Percentiles rank a stretch among this genome's conserved stretches.
Evolutionary conservation across 2,797 vertebrate species (phyloP).

Genomic region (Pachyuromys duprasi): DNA sequence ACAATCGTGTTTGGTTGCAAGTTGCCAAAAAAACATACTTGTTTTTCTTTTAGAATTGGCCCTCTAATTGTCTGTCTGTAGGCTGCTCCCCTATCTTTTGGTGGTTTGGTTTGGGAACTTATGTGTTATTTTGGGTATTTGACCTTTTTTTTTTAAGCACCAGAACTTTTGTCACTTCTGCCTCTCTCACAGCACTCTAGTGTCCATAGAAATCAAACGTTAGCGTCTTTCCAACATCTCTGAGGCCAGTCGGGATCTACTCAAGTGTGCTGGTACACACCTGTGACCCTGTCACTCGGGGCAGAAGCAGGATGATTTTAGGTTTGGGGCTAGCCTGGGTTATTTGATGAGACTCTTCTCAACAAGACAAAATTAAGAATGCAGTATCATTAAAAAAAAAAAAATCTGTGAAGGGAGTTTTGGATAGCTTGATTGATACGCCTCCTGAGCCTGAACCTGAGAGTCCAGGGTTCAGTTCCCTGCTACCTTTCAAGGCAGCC

Average conservation of each 20-base stretch:
- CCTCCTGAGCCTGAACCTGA: too few species aligned
- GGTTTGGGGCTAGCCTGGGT: neutral
- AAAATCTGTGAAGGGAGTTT: neutral
- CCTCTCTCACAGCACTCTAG: slow-evolving; percentile 58
- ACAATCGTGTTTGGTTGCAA: slow-evolving; percentile 69
- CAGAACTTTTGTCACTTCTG: neutral
- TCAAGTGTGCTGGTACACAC: neutral
- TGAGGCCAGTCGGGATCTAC: neutral
- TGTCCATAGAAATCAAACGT: slow-evolving; percentile 42
- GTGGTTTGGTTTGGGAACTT: neutral
- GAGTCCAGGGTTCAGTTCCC: too few species aligned
- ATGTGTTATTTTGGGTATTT: neutral
- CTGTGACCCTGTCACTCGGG: neutral
- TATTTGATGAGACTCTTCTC: neutral
- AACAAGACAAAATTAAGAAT: neutral
- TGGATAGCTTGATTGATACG: too few species aligned
- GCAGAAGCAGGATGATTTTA: neutral
- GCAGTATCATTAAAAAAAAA: neutral
- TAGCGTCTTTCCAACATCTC: neutral
- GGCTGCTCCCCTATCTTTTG: neutral
- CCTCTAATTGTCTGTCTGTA: slow-evolving; percentile 31
- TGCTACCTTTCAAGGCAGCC: too few species aligned
- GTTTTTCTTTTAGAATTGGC: slow-evolving; percentile 51
- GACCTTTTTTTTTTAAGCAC: slow-evolving; percentile 27
- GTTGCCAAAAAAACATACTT: slow-evolving; percentile 68